Evolutionary conservation across 2,113 vertebrate genomes (phyloP), one percentile per base, ranked within the genome.

Genomic region (Halichoeres trimaculatus): DNA sequence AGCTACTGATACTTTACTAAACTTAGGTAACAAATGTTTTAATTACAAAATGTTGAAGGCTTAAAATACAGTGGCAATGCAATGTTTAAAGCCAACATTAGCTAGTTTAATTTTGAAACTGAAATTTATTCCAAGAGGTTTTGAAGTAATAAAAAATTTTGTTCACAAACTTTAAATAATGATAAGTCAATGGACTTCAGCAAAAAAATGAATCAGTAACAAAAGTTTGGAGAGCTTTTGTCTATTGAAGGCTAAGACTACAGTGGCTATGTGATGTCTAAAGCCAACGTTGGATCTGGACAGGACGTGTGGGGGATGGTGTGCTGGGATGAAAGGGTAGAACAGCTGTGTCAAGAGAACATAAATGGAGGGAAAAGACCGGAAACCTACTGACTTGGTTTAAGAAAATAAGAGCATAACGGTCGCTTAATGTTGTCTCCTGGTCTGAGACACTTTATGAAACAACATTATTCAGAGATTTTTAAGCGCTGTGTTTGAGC

Each of bases 231-330:
- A 16, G 22, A 23, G 11, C 11, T 57, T 30, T 30, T 26, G 57
- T n/a, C 6, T n/a, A 34, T 24, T 62, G 26, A 45, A 34, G 24
- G 34, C 1, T 30, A 20, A 26, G 35, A 78, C 30, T 30, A 26
- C 9, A 52, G 45, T 2, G 20, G 2, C n/a, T 17, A 20, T 17
- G 20, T 0, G 17, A 1, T 14, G 23, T 16, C 11, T 72, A 2
- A 23, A 73, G 63, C 78, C 76, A 74, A 1, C 12, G 10, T 5
- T 81, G 70, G 74, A 69, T 77, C 77, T 50, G 43, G 84, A 34
- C 84, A 51, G 76, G 80, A 56, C 74, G 61, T 30, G 68, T 88
- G 85, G 74, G 85, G 80, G 85, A 55, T 38, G 78, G 80, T 64
- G 61, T 19, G 63, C 41, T 12, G 54, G 55, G 76, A 76, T 60